phyloP scores from a whole-genome alignment of 1,140 invertebrate genomes.

The Zaprionus lachaisei region DNA sequence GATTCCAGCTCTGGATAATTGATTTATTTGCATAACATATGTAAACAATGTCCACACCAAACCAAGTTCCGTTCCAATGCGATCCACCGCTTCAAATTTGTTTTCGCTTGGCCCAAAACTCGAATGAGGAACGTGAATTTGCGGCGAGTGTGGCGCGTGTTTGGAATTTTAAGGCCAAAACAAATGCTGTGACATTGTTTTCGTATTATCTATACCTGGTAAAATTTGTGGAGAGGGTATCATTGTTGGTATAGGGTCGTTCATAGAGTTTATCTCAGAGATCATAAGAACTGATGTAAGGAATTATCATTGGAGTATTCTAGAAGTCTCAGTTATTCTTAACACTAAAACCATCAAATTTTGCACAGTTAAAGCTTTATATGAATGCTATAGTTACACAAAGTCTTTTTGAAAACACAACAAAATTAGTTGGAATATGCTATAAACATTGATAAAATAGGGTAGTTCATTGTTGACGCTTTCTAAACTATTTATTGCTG shows the following conservation, averaged over 20 bases:
- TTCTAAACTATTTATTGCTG: not conserved
- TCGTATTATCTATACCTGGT: conserved; percentile 2
- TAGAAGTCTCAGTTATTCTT: not conserved
- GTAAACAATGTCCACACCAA: conserved; percentile 12
- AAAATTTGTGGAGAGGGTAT: not conserved
- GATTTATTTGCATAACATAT: conserved; percentile 43
- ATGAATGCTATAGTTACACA: not conserved
- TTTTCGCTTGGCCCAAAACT: not conserved
- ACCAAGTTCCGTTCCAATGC: conserved; percentile 22
- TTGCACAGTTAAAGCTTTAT: not conserved
- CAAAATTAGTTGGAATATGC: not conserved
- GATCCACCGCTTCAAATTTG: not conserved
- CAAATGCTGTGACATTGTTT: conserved; percentile 20
- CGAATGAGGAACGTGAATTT: not conserved
- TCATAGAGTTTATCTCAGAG: not conserved
- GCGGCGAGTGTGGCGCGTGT: conserved; percentile 8
- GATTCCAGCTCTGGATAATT: conserved; percentile 36
- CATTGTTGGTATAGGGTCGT: not conserved
- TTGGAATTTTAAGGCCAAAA: conserved; percentile 22
- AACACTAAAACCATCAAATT: not conserved
- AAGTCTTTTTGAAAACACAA: not conserved
- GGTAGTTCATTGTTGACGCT: not conserved
- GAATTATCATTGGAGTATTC: not conserved
- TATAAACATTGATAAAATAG: not conserved
- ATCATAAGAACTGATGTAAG: not conserved